phyloP scores from a whole-genome alignment of 2,888 invertebrate genomes.

The Panopea generosa region DNA sequence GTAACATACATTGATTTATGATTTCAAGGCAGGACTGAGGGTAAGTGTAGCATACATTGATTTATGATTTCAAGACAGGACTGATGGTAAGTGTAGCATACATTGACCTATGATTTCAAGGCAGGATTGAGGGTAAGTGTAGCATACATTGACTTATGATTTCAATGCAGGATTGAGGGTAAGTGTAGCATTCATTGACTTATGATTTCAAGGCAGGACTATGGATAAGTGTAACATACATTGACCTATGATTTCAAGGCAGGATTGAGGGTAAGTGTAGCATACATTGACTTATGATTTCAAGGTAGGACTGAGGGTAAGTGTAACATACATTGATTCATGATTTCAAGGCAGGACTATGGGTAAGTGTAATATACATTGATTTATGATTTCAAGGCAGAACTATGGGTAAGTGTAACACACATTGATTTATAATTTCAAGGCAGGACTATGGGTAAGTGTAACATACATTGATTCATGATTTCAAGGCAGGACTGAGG shows the following conservation, averaged over 20 bases:
- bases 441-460: too few relatives aligned
- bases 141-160: too few relatives aligned
- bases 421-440: too few relatives aligned
- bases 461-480: too few relatives aligned
- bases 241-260: conserved; percentile 76
- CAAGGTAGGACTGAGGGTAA: conserved; percentile 73
- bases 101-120: conserved; percentile 75
- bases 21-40: conserved; percentile 74
- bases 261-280: conserved; percentile 69
- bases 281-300: too few relatives aligned
- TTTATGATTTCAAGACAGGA: conserved; percentile 75
- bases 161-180: conserved; percentile 76
- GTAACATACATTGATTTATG: too few relatives aligned
- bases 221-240: conserved; percentile 65
- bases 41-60: too few relatives aligned
- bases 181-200: too few relatives aligned
- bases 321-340: too few relatives aligned
- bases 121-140: conserved; percentile 72
- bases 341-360: conserved; percentile 75
- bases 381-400: conserved; percentile 77
- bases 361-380: conserved; percentile 67
- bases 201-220: conserved; percentile 76
- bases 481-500: too few relatives aligned
- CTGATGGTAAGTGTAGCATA: conserved; percentile 67
- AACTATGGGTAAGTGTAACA: conserved; percentile 68